Base-by-base conservation (phyloP, 2,888 invertebrate genomes). In the Pyrrhosoma nymphula region DNA sequence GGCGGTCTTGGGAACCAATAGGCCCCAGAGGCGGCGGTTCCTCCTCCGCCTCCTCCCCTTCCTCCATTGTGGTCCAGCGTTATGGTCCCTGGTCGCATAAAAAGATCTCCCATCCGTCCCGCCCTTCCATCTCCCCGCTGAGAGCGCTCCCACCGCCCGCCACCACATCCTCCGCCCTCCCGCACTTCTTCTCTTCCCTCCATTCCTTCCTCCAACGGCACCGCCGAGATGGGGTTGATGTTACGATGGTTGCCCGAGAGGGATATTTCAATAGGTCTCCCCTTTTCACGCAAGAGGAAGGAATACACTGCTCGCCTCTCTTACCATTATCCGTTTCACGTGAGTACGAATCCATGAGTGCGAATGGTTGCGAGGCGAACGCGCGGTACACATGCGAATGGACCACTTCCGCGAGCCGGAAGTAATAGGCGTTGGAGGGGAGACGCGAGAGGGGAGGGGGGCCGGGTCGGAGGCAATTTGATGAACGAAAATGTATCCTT, bases 1-100 rank as follows among this genome's bases (percentile, higher is more conserved):
- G 93, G 91, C 39, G 69, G 93, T 93, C 93, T 35, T 93, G 93
- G 93, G 93, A 93, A 93, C 93, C 93, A 93, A 93, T 93, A 75
- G 93, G 93, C 69, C 93, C 93, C 69, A 69, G 93, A 75, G 93
- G 93, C 75, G 93, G 93, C n/a, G 93, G 60, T 55, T 20, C 91
- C 39, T 60, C 60, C n/a, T n/a, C n/a, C n/a, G n/a, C n/a, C 35
- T 91, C 75, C 75, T 75, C 30, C 75, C 8, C 30, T 35, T 16
- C n/a, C 35, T 35, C 69, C 93, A 75, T 93, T 93, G 93, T 75
- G 93, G 93, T 93, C 93, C 69, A 93, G 93, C 93, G 93, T 93
- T 75, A 93, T 93, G 93, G 63, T 93, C 93, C 75, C 39, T 26
- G 63, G 63, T 26, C 93, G n/a, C 69, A 93, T 93, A 93, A 93